These are phyloP conservation scores for Aspiorhynchus laticeps DNA, from an alignment of 2,113 vertebrate genomes.

Conservation along the genomic window DNA sequence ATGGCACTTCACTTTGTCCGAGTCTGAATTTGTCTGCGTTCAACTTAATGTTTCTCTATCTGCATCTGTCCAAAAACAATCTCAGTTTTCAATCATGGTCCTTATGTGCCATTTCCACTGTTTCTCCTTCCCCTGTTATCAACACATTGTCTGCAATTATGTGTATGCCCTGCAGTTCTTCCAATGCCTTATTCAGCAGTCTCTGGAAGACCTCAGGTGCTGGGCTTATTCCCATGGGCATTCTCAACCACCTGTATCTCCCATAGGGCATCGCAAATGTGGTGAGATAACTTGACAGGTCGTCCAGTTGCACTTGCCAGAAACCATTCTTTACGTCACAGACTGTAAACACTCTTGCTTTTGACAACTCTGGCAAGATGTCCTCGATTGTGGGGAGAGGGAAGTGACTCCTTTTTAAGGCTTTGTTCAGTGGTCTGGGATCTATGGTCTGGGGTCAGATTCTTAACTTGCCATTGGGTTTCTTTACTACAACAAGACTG, in stretches of 20 bases:
- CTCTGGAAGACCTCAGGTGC: not conserved
- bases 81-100: not conserved
- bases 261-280: not conserved
- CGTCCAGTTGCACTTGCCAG: not conserved
- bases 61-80: not conserved
- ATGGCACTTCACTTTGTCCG: constrained; percentile 3
- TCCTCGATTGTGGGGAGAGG: not conserved
- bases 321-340: not conserved
- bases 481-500: not conserved
- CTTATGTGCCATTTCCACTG: not conserved
- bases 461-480: not conserved
- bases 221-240: not conserved
- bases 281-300: not conserved
- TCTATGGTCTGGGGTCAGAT: not conserved
- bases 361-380: not conserved
- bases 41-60: not conserved
- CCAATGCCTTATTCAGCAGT: not conserved
- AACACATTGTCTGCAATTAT: not conserved
- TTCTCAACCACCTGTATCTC: not conserved
- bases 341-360: constrained; percentile 1
- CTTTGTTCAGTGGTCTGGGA: not conserved
- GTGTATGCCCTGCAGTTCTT: not conserved
- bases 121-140: not conserved
- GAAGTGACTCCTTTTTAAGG: not conserved
- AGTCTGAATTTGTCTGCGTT: not conserved